phyloP scores from a whole-genome alignment of 1,140 invertebrate genomes.

The Drosophila kohkoa region DNA sequence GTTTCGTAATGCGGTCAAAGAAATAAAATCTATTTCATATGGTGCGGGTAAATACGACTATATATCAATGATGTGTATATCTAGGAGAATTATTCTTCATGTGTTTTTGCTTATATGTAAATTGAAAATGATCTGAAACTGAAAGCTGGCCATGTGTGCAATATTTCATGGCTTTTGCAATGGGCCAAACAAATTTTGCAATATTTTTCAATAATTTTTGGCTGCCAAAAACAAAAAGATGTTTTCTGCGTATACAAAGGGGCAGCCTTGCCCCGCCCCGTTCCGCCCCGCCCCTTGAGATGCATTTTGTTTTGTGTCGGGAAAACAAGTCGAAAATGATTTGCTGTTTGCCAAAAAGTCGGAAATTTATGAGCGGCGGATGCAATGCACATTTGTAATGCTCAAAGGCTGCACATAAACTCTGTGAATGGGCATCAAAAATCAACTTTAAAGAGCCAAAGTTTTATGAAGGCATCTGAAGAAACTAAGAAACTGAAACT shows the following conservation, averaged over 20 bases:
- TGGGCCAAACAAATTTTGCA: slow-evolving; percentile 61
- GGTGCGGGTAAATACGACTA: slow-evolving; percentile 53
- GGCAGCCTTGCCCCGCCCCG: not conserved
- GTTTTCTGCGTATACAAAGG: not conserved
- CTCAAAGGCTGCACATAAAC: not conserved
- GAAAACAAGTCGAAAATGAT: not conserved
- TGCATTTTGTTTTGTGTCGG: slow-evolving; percentile 3
- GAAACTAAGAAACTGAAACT: too few relatives aligned
- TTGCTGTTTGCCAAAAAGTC: slow-evolving; percentile 1
- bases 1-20: slow-evolving; percentile 51
- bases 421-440: not conserved
- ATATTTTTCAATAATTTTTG: slow-evolving; percentile 50
- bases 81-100: not conserved
- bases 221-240: slow-evolving; percentile 37
- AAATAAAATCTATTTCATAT: slow-evolving; percentile 48
- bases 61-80: slow-evolving; percentile 3
- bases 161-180: slow-evolving; percentile 61
- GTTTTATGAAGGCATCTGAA: not conserved
- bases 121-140: slow-evolving; percentile 35
- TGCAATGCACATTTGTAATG: not conserved
- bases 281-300: not conserved
- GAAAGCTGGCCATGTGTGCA: slow-evolving; percentile 44
- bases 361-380: slow-evolving; percentile 6
- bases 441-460: slow-evolving; percentile 3
- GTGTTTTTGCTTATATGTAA: slow-evolving; percentile 13